Conservation (phyloP, 2,797 vertebrate genomes). For the Tragelaphus eurycerus region DNA sequence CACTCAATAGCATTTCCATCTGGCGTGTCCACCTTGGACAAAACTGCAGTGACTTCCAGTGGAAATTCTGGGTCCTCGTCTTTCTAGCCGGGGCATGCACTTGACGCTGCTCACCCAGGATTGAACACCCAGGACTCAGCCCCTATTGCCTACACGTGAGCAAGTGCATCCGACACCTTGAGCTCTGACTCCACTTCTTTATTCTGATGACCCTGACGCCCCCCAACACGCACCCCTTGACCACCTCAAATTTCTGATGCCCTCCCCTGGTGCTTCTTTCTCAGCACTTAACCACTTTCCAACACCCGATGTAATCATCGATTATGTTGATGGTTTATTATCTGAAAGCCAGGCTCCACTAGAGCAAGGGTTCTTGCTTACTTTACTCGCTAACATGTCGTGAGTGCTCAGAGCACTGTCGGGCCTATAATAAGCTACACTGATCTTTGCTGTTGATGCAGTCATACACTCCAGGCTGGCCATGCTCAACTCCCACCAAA, state of each 20-base stretch:
- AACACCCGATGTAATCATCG: background rate
- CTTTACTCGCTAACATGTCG: background rate
- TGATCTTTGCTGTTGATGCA: background rate
- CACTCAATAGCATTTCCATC: background rate
- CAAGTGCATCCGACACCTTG: background rate
- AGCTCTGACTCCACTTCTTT: background rate
- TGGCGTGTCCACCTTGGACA: background rate
- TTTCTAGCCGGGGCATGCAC: background rate
- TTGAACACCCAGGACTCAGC: no score
- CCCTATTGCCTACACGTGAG: fast-evolving
- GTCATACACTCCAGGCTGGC: background rate
- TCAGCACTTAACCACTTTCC: background rate
- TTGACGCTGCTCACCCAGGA: background rate
- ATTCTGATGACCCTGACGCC: no score
- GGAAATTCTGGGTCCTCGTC: background rate
- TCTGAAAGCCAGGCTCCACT: background rate
- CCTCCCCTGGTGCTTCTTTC: background rate
- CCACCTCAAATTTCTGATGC: background rate
- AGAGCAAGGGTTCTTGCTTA: background rate
- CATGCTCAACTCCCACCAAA: background rate
- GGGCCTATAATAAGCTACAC: background rate
- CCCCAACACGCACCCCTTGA: fast-evolving
- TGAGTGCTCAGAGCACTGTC: background rate
- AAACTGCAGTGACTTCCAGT: background rate
- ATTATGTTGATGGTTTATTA: background rate